A percentile compares a stretch with the other conserved stretches of the same genome.
Conservation (phyloP, 2,797 vertebrate species). For the Rhinella marina region DNA sequence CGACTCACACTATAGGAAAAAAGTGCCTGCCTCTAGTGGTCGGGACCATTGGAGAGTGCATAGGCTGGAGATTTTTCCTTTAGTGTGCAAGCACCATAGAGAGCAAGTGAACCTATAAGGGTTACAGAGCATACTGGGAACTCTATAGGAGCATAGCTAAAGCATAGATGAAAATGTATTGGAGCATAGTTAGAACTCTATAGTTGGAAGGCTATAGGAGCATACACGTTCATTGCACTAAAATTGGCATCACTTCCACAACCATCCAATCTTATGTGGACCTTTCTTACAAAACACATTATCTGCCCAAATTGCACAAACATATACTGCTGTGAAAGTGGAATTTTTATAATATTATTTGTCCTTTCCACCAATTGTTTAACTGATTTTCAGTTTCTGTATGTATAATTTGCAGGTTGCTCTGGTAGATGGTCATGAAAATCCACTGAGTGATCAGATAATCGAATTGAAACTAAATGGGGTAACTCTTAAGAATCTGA, state of each 20-base stretch:
- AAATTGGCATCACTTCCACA: not conserved
- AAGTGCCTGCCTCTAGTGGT: no score
- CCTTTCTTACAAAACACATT: not conserved
- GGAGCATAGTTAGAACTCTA: not conserved
- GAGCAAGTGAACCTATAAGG: no score
- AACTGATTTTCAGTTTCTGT: not conserved
- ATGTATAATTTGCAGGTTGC: not conserved
- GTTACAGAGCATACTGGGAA: no score
- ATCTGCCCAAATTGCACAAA: no score
- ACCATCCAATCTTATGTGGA: not conserved
- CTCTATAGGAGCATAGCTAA: not conserved
- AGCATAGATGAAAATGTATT: not conserved
- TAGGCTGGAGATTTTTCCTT: no score
- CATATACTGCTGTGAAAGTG: no score
- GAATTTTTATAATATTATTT: no score
- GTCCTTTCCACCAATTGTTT: not conserved
- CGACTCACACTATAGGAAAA: no score
- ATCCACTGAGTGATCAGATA: not conserved
- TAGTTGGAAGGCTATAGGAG: not conserved
- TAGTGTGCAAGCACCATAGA: no score
- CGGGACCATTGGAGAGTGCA: no score
- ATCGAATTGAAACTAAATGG: slow-evolving; percentile 14
- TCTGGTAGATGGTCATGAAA: not conserved
- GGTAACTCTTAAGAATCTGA: slow-evolving; percentile 2
- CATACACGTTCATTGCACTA: not conserved